Evolutionary conservation across 1,140 invertebrate species (phyloP).

Genomic region (Solen grandis): DNA sequence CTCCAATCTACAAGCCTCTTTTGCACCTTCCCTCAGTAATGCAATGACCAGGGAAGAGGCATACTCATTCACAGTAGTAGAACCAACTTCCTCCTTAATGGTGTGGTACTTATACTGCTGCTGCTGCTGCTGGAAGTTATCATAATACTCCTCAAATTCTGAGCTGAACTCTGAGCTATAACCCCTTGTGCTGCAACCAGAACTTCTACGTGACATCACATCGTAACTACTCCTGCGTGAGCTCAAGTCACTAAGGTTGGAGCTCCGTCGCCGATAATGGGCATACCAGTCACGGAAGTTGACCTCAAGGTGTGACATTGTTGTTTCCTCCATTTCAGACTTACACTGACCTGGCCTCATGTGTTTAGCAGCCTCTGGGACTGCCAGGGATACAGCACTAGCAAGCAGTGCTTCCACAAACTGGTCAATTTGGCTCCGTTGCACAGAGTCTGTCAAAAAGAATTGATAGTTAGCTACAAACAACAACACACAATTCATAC

Average conservation of each 20-base stretch:
- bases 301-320: conserved; percentile 69
- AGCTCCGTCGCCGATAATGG: conserved; percentile 72
- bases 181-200: conserved; percentile 64
- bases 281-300: conserved; percentile 72
- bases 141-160: conserved; percentile 77
- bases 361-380: neutral
- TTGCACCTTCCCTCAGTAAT: conserved; percentile 67
- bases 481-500: no score
- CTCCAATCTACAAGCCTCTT: neutral
- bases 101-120: conserved; percentile 67
- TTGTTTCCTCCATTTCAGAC: neutral
- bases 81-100: conserved; percentile 72
- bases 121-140: conserved; percentile 68
- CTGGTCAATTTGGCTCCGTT: no score
- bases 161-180: conserved; percentile 77
- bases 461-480: no score
- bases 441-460: no score
- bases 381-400: neutral
- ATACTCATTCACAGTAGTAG: conserved; percentile 64
- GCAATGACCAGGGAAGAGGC: conserved; percentile 63
- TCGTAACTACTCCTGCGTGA: conserved; percentile 71
- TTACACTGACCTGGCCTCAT: neutral
- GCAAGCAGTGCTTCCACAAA: neutral
- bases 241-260: conserved; percentile 73
- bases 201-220: conserved; percentile 35